Base-by-base conservation (phyloP, 1,140 invertebrate species). In the Drosophila watanabei region DNA sequence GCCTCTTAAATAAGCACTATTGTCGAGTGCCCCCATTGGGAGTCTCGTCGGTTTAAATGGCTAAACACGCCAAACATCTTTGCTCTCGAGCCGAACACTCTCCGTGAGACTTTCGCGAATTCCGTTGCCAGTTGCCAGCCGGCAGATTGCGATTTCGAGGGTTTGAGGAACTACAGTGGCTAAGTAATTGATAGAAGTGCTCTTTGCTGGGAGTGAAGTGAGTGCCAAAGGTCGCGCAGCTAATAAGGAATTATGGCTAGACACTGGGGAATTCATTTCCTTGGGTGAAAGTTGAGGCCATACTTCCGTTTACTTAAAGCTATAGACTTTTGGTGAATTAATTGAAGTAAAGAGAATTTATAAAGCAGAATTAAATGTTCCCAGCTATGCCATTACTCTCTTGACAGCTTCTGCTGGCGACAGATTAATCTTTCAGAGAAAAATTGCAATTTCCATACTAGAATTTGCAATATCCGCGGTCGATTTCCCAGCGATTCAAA, bases 41-140 rank as follows among this genome's bases (percentile, higher is more conserved):
- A 60, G 79, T 60, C 41, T 64, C 46, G 56, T 51, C 39, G 46
- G 79, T 57, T 79, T 66, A 60, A 82, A 86, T 70, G 56, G 58
- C 81, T 64, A 69, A 79, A 71, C 66, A 69, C 71, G 62, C 46
- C 61, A 37, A 68, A 20, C 32, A 35, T 69, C 68, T 37, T 35
- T 45, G 66, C 28, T 69, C 64, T 68, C 32, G 49, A 46, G 43
- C 54, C 16, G n/a, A 20, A 13, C 30, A 30, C 24, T 60, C 20
- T 46, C 24, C 39, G 20, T 46, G 30, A 35, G 41, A 63, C 33
- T 56, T 54, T 41, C 46, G 46, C 54, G 46, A 2, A 4, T 56
- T 39, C 35, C 5, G 18, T 16, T 16, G 33, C 32, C 33, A 56
- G 72, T 75, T 75, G 71, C 59, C 72, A 64, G 59, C 59, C 58